Conservation (phyloP, 2,888 invertebrate genomes). For the Drosophila nr. medialis region DNA sequence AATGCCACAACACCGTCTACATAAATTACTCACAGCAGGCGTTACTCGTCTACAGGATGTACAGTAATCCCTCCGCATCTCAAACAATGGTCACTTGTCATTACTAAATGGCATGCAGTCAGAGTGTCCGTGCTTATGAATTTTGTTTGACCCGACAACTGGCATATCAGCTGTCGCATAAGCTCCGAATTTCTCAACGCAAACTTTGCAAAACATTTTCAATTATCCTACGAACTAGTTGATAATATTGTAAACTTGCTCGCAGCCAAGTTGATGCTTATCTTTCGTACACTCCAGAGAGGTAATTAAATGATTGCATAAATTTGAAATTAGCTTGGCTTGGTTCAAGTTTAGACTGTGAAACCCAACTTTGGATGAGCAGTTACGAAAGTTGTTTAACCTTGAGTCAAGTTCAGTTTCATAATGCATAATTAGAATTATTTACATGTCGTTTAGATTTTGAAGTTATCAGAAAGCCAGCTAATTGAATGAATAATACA, state of each 20-base stretch:
- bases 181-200: slow-evolving; percentile 1
- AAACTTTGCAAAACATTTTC: slow-evolving; percentile 19
- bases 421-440: background rate
- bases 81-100: slow-evolving; percentile 29
- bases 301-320: background rate
- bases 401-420: background rate
- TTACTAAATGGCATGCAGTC: slow-evolving; percentile 32
- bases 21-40: slow-evolving; percentile 38
- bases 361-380: background rate
- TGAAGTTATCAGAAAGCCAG: background rate
- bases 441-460: background rate
- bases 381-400: background rate
- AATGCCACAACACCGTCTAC: slow-evolving; percentile 42
- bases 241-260: slow-evolving; percentile 7
- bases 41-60: slow-evolving; percentile 8
- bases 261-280: slow-evolving; percentile 12
- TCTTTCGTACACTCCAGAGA: background rate
- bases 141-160: slow-evolving; percentile 39
- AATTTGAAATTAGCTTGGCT: background rate
- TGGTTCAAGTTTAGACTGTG: background rate
- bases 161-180: background rate
- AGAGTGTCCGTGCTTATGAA: slow-evolving; percentile 16
- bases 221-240: slow-evolving; percentile 6
- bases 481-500: background rate
- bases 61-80: slow-evolving; percentile 23